phyloP scores from a whole-genome alignment of 2,888 invertebrate species.

The Octodonta nipae region DNA sequence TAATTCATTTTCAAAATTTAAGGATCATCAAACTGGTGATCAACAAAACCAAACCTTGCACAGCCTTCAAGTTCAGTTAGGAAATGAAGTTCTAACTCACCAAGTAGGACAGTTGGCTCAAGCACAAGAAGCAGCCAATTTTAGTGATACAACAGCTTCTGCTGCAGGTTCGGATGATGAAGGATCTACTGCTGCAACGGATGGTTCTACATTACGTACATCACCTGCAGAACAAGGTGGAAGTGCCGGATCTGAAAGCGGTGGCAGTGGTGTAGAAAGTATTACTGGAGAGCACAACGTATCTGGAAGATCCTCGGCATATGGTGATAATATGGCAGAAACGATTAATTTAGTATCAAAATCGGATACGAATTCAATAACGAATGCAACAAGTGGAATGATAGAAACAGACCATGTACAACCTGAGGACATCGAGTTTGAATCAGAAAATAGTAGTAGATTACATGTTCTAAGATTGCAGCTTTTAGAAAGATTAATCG shows the following conservation, averaged over 20 bases:
- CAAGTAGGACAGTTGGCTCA: constrained; percentile 17
- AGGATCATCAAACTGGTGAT: constrained; percentile 56
- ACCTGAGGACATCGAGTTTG: constrained; percentile 25
- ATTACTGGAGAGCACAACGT: constrained; percentile 74
- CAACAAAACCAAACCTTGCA: constrained; percentile 33
- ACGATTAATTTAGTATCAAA: constrained; percentile 38
- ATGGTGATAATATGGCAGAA: constrained; percentile 60
- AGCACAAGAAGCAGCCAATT: constrained; percentile 45
- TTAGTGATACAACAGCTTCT: constrained; percentile 71
- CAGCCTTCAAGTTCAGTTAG: constrained; percentile 36
- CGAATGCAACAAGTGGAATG: constrained; percentile 14
- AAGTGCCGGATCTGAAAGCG: constrained; percentile 68
- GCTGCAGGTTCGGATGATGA: constrained; percentile 90
- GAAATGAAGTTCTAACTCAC: constrained; percentile 19
- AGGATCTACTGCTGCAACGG: constrained; percentile 84
- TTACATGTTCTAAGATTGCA: constrained; percentile 56
- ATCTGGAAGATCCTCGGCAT: constrained; percentile 73
- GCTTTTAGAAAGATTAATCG: constrained; percentile 61
- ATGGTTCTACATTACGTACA: constrained; percentile 80
- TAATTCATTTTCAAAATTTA: constrained; percentile 26
- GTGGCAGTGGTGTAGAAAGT: constrained; percentile 83
- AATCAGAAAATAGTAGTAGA: constrained; percentile 32
- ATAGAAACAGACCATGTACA: constrained; percentile 24
- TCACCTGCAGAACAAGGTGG: constrained; percentile 63
- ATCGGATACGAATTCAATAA: constrained; percentile 42